Conservation (phyloP, 2,888 invertebrate genomes). For the Homarus gammarus region DNA sequence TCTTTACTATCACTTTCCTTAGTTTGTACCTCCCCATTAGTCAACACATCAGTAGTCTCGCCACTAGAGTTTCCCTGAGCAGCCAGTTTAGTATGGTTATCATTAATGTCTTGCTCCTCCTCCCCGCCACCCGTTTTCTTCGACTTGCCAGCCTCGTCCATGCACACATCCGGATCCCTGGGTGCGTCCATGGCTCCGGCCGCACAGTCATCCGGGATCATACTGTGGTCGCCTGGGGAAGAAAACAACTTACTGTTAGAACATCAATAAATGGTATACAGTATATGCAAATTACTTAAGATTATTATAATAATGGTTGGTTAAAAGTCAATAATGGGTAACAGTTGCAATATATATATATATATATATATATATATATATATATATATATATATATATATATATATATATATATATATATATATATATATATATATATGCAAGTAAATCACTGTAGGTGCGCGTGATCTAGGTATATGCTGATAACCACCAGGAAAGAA, state of each 20-base stretch:
- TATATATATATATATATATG: not conserved
- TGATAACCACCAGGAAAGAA: no score
- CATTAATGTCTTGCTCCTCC: constrained; percentile 58
- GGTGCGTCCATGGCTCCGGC: constrained; percentile 70
- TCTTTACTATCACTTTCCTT: constrained; percentile 46
- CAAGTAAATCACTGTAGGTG: no score
- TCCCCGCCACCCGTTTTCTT: constrained; percentile 63
- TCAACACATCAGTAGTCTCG: constrained; percentile 11
- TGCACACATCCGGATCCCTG: constrained; percentile 64
- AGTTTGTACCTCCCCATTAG: constrained; percentile 57
- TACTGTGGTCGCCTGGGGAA: constrained; percentile 45
- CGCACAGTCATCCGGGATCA: constrained; percentile 69
- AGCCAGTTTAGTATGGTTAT: constrained; percentile 57
- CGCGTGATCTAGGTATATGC: no score
- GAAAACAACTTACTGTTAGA: not conserved
- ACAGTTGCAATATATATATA: not conserved
- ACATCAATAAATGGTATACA: not conserved
- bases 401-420: not conserved
- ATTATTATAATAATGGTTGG: not conserved
- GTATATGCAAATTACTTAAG: not conserved
- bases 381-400: not conserved
- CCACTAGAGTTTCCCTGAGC: not conserved
- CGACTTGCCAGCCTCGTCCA: constrained; percentile 57
- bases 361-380: not conserved
- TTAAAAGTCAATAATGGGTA: not conserved